Percentiles rank a stretch among this genome's conserved stretches.
phyloP scores from a whole-genome alignment of 1,140 invertebrate genomes.

The Zaprionus inermis region DNA sequence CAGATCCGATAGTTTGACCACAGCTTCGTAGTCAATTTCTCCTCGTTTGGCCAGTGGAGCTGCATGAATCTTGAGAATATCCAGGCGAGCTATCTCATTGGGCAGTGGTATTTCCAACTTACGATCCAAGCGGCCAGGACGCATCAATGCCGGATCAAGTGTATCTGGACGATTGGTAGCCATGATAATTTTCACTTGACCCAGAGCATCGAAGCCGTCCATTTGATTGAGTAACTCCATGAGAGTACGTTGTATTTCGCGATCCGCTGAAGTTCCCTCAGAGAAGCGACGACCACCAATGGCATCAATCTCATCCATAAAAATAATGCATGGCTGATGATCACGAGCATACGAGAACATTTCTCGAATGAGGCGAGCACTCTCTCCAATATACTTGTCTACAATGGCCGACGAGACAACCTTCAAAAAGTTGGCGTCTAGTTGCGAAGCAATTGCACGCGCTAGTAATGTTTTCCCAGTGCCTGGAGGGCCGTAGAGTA shows the following conservation, averaged over 20 bases:
- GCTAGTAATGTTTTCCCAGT: conserved; percentile 98
- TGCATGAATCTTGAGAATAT: conserved; percentile 99
- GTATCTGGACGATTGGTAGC: conserved; percentile 99
- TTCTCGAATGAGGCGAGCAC: conserved; percentile 99
- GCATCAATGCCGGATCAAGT: conserved; percentile 98
- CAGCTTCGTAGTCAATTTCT: conserved; percentile 99
- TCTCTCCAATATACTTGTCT: conserved; percentile 98
- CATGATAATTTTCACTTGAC: conserved; percentile 96
- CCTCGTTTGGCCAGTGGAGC: conserved; percentile 97
- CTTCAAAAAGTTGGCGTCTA: conserved; percentile 99
- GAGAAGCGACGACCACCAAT: conserved; percentile 98
- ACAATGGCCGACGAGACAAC: conserved; percentile 99
- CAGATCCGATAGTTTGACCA: conserved; percentile 98
- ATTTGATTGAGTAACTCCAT: conserved; percentile 99
- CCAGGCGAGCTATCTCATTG: conserved; percentile 92
- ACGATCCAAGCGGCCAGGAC: conserved; percentile 97
- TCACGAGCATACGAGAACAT: conserved; percentile 99
- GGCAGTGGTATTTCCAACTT: conserved; percentile 99
- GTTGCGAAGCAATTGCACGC: conserved; percentile 96
- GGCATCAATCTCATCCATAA: conserved; percentile 99
- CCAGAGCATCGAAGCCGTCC: conserved; percentile 98
- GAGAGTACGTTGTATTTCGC: conserved; percentile 99
- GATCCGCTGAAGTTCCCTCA: conserved; percentile 98
- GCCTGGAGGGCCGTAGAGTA: conserved; percentile 99
- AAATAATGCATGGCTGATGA: conserved; percentile 99